Conservation (phyloP, 2,888 invertebrate species). For the Conops quadrifasciatus region DNA sequence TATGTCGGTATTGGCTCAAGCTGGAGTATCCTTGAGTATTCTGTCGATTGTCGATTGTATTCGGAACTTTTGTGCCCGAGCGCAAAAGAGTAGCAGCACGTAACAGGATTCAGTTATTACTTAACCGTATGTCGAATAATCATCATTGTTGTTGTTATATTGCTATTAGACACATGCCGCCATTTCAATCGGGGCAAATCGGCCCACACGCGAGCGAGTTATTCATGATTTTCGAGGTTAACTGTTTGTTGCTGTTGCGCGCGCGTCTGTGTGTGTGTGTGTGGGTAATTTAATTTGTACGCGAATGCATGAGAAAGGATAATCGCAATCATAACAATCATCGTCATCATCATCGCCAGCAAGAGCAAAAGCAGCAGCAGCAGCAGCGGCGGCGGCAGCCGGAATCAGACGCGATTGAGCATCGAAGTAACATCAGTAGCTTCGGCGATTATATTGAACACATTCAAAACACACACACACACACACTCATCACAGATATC, state of each 20-base stretch:
- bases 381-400: neutral
- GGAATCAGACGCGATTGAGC: neutral
- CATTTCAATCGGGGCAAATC: neutral
- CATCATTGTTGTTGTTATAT: neutral
- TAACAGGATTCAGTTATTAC: constrained; percentile 33
- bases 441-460: constrained; percentile 10
- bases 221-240: constrained; percentile 31
- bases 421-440: constrained; percentile 10
- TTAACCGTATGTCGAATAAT: constrained; percentile 4
- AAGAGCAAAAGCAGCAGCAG: too few species aligned
- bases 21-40: too few species aligned
- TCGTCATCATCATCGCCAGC: constrained; percentile 22
- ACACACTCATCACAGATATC: too few species aligned
- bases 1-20: too few species aligned
- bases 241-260: constrained; percentile 24
- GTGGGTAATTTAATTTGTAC: constrained; percentile 36
- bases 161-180: neutral
- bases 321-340: constrained; percentile 39
- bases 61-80: too few species aligned
- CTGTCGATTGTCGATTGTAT: too few species aligned
- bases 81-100: constrained; percentile 19
- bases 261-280: constrained; percentile 2
- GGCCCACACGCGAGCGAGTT: neutral
- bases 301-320: constrained; percentile 36
- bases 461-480: too few species aligned